A percentile compares a stretch with the other conserved stretches of the same genome.
Conservation (phyloP, 92 coral and sea anemone genomes). For the Porites cylindrica region DNA sequence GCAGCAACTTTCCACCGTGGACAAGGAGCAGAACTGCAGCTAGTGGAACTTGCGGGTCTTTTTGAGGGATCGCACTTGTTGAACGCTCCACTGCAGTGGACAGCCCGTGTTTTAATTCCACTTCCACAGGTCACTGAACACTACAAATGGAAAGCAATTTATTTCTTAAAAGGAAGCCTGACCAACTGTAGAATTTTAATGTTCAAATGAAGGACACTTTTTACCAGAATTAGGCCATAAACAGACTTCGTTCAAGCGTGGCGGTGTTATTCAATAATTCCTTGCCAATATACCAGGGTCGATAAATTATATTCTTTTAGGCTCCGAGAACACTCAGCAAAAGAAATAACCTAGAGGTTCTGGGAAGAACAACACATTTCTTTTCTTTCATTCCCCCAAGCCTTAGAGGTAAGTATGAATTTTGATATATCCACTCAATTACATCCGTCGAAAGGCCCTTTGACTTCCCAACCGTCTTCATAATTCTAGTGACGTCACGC, state of each 20-base stretch:
- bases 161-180: neutral
- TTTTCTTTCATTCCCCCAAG: too few relatives aligned
- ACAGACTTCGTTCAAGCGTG: neutral
- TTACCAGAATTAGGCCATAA: neutral
- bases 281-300: too few relatives aligned
- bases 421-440: too few relatives aligned
- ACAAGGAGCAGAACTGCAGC: constrained; percentile 62
- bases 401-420: too few relatives aligned
- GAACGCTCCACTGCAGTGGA: constrained; percentile 58
- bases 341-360: too few relatives aligned
- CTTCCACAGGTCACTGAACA: constrained; percentile 89
- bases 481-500: too few relatives aligned
- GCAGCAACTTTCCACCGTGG: constrained; percentile 74
- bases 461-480: too few relatives aligned
- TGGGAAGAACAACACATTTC: too few relatives aligned
- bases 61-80: constrained; percentile 47
- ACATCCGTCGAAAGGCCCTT: too few relatives aligned
- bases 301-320: too few relatives aligned
- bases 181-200: neutral
- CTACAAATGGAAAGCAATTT: constrained; percentile 22
- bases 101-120: constrained; percentile 71
- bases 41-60: constrained; percentile 40
- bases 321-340: neutral
- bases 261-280: neutral
- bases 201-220: neutral